These are phyloP conservation scores for Aphaenogaster ashmeadi DNA, from an alignment of 1,140 invertebrate genomes.

Conservation along the genomic window DNA sequence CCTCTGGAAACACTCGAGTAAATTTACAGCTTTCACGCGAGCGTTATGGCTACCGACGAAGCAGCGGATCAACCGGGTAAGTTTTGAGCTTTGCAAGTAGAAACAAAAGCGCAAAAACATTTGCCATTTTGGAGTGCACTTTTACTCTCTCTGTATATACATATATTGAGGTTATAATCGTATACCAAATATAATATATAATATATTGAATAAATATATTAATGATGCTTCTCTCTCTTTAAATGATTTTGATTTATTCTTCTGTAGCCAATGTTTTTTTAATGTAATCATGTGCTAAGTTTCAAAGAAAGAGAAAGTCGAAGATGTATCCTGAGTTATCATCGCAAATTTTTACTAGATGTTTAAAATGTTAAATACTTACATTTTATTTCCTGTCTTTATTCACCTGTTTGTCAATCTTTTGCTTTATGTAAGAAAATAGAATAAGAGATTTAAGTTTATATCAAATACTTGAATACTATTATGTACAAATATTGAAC, in stretches of 20 bases:
- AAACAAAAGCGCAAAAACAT: not conserved
- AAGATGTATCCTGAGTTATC: not conserved
- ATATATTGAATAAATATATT: not conserved
- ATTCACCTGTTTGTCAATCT: not conserved
- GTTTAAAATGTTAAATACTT: not conserved
- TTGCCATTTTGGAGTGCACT: not conserved
- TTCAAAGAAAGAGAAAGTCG: not conserved
- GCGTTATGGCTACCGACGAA: conserved; percentile 78
- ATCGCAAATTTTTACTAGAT: not conserved
- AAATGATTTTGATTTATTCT: not conserved
- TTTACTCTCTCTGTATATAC: not conserved
- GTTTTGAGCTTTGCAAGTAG: not conserved
- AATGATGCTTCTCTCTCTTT: not conserved
- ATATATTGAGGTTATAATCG: not conserved
- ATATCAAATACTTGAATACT: not conserved
- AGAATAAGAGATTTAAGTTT: not conserved
- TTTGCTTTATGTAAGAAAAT: not conserved
- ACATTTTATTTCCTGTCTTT: not conserved
- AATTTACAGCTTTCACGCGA: conserved; percentile 35
- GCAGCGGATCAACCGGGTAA: conserved; percentile 76
- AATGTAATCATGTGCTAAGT: not conserved
- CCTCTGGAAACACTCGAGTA: not conserved
- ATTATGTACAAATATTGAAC: not conserved
- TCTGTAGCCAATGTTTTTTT: not conserved
- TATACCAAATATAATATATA: not conserved